These are phyloP conservation scores for Teleogryllus oceanicus DNA, from an alignment of 2,888 invertebrate genomes.

Conservation along the genomic window DNA sequence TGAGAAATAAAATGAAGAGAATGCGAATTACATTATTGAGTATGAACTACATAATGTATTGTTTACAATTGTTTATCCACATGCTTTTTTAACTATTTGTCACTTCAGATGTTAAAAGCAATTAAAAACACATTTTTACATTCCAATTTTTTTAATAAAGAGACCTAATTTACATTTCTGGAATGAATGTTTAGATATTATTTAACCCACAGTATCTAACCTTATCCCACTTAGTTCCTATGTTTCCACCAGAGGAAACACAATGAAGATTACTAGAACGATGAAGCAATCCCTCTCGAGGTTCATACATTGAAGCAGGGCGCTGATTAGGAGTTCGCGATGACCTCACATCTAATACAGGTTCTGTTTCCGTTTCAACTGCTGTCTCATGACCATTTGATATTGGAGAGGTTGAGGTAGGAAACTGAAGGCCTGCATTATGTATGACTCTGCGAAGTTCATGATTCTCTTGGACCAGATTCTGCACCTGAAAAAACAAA, in stretches of 20 bases:
- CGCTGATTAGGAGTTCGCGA: conserved; percentile 54
- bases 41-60: no score
- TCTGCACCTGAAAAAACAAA: conserved; percentile 55
- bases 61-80: no score
- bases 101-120: no score
- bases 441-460: conserved; percentile 60
- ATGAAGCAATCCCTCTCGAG: conserved; percentile 63
- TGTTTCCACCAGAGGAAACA: conserved; percentile 29
- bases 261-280: conserved; percentile 27
- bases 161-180: no score
- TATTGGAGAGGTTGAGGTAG: conserved; percentile 26
- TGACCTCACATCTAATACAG: conserved; percentile 52
- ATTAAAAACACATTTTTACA: no score
- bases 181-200: no score
- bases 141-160: no score
- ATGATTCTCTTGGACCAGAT: conserved; percentile 74
- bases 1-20: not conserved
- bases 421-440: conserved; percentile 39
- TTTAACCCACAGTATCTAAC: not conserved
- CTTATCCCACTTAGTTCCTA: conserved; percentile 32
- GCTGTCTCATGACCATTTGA: conserved; percentile 44
- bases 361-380: conserved; percentile 50
- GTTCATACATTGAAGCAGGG: conserved; percentile 85
- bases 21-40: no score
- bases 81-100: no score